Conservation (phyloP, 2,888 invertebrate species). For the Agrilus cyanescens region DNA sequence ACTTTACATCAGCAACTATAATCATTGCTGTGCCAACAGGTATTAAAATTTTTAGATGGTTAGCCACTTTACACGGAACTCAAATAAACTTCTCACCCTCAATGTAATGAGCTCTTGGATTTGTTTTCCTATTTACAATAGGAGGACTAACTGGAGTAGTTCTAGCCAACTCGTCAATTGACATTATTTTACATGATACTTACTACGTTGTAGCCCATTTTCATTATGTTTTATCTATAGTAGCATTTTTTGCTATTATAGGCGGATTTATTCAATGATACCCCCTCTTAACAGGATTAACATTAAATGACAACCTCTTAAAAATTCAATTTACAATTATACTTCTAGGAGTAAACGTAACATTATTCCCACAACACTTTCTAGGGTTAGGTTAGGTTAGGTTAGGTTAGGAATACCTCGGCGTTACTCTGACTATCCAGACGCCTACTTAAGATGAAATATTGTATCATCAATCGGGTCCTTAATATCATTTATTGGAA, state of each 20-base stretch:
- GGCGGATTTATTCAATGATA: constrained; percentile 62
- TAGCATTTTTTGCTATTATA: constrained; percentile 69
- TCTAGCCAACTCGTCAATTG: constrained; percentile 63
- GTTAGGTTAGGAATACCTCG: constrained; percentile 68
- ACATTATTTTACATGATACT: constrained; percentile 69
- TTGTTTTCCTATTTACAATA: constrained; percentile 66
- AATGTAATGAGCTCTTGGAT: constrained; percentile 57
- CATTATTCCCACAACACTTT: constrained; percentile 73
- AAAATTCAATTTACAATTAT: constrained; percentile 60
- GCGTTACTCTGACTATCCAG: constrained; percentile 63
- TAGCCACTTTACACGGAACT: constrained; percentile 56
- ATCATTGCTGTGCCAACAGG: constrained; percentile 80
- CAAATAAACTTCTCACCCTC: constrained; percentile 47
- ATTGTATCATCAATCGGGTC: constrained; percentile 54
- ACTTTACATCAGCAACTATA: constrained; percentile 75
- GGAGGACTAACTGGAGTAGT: constrained; percentile 60
- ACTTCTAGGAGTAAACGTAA: constrained; percentile 68
- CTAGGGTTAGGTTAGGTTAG: constrained; percentile 53
- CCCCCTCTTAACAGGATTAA: constrained; percentile 52
- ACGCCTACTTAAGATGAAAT: constrained; percentile 55
- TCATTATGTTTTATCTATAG: constrained; percentile 70
- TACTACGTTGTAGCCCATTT: constrained; percentile 78
- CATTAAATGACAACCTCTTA: constrained; percentile 44
- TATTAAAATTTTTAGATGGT: constrained; percentile 73
- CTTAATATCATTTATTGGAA: constrained; percentile 46